Evolutionary conservation across 2,113 vertebrate genomes (phyloP).

Genomic region (Eubucco bourcierii): DNA sequence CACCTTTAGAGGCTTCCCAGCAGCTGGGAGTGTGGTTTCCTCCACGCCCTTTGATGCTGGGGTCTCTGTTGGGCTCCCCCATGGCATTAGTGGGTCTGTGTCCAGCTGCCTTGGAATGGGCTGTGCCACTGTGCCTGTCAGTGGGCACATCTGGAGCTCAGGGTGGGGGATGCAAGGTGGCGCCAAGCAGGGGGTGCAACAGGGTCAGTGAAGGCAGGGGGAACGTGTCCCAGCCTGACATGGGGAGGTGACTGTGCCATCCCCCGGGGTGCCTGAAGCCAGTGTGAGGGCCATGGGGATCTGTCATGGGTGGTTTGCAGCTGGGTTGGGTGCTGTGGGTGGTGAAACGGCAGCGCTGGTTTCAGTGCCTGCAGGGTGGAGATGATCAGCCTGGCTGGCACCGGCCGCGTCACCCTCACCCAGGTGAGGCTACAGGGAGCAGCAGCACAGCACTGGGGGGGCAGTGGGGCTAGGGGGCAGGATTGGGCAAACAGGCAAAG

Average conservation of each 20-base stretch:
- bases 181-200: rapidly evolving
- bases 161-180: background rate
- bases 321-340: background rate
- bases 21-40: background rate
- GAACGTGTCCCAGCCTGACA: background rate
- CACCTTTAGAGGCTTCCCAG: background rate
- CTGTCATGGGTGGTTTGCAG: background rate
- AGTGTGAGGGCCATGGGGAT: rapidly evolving
- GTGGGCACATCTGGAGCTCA: no score
- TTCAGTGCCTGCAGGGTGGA: constrained; percentile 32
- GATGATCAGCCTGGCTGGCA: background rate
- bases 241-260: background rate
- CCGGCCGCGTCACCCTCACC: background rate
- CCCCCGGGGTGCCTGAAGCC: background rate
- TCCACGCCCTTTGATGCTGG: rapidly evolving
- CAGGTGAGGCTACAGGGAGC: background rate
- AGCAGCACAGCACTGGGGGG: no score
- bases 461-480: rapidly evolving
- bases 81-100: rapidly evolving
- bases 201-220: rapidly evolving
- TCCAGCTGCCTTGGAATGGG: rapidly evolving
- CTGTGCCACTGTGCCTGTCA: background rate
- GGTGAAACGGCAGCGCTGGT: background rate
- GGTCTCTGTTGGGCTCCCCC: background rate
- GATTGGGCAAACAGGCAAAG: background rate